Conservation (phyloP, 2,113 vertebrate species). For the Hiodon alosoides region DNA sequence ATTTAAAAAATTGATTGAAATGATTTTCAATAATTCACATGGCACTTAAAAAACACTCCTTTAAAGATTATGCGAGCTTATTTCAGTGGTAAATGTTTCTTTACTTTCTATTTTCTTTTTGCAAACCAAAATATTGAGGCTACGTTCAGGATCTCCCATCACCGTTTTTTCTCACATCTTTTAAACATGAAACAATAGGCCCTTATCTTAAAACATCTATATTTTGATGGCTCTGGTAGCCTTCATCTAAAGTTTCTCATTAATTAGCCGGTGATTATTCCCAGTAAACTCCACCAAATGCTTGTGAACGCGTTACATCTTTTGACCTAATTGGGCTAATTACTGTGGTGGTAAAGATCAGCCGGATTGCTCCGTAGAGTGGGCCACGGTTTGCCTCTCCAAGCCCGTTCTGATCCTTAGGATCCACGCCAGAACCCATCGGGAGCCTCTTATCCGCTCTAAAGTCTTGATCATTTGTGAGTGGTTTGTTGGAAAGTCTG, state of each 20-base stretch:
- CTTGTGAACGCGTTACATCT: conserved; percentile 37
- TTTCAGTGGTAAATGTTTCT: conserved; percentile 12
- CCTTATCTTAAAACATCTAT: conserved; percentile 5
- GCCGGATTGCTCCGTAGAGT: conserved; percentile 24
- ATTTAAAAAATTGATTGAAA: not conserved
- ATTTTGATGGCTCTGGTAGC: conserved; percentile 27
- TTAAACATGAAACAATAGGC: not conserved
- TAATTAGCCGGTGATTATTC: conserved; percentile 40
- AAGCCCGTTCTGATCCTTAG: not conserved
- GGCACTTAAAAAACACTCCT: not conserved
- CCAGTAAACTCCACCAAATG: conserved; percentile 33
- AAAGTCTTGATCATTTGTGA: conserved; percentile 29
- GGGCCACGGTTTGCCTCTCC: conserved; percentile 22
- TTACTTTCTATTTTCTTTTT: not conserved
- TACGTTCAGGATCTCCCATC: not conserved
- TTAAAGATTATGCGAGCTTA: conserved; percentile 13
- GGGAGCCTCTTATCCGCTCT: conserved; percentile 14
- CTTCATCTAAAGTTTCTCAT: conserved; percentile 25
- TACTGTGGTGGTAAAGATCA: conserved; percentile 33
- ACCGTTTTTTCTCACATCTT: not conserved
- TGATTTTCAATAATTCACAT: not conserved
- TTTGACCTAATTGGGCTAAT: conserved; percentile 41
- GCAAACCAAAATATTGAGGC: conserved; percentile 2
- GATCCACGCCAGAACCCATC: not conserved
- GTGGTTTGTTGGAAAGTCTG: conserved; percentile 34